Evolutionary conservation across 2,113 vertebrate species (phyloP), one percentile per base, ranked within the genome.

Genomic region (Aspidoscelis tigris): DNA sequence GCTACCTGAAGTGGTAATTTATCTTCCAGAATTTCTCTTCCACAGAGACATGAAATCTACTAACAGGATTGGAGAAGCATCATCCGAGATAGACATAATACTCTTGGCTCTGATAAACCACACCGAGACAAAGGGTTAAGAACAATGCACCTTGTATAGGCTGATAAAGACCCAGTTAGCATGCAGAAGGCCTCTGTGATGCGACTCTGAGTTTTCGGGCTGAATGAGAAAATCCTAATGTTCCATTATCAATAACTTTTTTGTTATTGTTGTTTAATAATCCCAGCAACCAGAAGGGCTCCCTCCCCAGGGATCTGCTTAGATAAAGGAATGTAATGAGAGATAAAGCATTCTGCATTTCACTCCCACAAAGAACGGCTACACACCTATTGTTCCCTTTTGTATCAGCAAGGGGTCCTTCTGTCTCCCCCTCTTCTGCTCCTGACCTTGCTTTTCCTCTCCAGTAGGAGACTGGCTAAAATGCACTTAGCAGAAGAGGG

Each of bases 211-310:
- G 8, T 24, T 3, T 12, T 0, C 24, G 2, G 41, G 84, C 20
- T 1, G 55, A 2, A 73, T 1, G n/a, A 11, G 0, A 58, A 43
- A 86, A 87, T 80, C 87, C 55, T 1, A 76, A 76, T 5, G 0
- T 41, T 86, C 90, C 80, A 2, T 92, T 94, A 94, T 89, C 88
- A 0, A 33, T 0, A 72, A 90, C 86, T 69, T 43, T 91, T 85
- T 76, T 16, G 55, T 79, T 84, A 84, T 84, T 79, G 77, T 80
- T 92, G 85, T 92, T 92, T 89, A 89, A 94, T 94, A 92, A 93
- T 43, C 92, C 84, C 55, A 83, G 88, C 90, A 93, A 93, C 91
- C 86, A 88, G 33, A 87, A 89, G n/a, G 81, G 39, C 33, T 9
- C 33, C 86, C 89, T 89, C 91, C 81, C 87, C 84, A 91, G 91